Conservation (phyloP, 2,113 vertebrate species). For the Hoplias malabaricus region DNA sequence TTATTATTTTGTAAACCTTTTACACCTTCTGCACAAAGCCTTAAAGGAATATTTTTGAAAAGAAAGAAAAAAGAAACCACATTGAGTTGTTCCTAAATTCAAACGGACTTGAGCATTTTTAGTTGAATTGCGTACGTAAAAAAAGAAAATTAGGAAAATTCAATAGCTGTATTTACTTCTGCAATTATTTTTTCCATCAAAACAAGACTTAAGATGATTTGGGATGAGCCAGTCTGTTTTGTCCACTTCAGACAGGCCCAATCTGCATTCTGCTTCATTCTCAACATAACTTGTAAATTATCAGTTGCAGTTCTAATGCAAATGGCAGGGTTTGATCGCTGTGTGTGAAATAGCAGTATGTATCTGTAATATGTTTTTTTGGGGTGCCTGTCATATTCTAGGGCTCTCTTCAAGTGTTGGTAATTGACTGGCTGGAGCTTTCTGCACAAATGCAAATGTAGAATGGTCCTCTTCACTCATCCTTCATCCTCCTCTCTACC, state of each 20-base stretch:
- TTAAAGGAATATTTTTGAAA: background rate
- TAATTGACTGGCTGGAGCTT: constrained; percentile 15
- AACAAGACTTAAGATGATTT: too few species aligned
- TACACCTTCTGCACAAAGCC: too few species aligned
- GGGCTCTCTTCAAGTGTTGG: constrained; percentile 3
- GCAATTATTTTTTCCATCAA: too few species aligned
- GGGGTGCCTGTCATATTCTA: background rate
- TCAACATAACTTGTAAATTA: background rate
- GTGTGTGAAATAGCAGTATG: background rate
- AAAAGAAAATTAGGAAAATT: too few species aligned
- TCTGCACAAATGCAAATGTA: constrained; percentile 7
- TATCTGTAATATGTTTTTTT: background rate
- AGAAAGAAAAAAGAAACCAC: too few species aligned
- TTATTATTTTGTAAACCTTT: too few species aligned
- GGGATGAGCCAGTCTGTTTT: too few species aligned
- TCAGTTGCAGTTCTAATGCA: background rate
- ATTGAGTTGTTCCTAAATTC: too few species aligned
- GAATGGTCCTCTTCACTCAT: constrained; percentile 16
- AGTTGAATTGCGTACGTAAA: too few species aligned
- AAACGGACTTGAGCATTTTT: too few species aligned
- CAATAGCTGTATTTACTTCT: too few species aligned
- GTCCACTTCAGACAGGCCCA: background rate
- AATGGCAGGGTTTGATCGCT: background rate
- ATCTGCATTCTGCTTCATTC: too few species aligned
- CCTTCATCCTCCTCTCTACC: constrained; percentile 17